phyloP scores from a whole-genome alignment of 2,797 vertebrate species.

The Thunnus albacares region DNA sequence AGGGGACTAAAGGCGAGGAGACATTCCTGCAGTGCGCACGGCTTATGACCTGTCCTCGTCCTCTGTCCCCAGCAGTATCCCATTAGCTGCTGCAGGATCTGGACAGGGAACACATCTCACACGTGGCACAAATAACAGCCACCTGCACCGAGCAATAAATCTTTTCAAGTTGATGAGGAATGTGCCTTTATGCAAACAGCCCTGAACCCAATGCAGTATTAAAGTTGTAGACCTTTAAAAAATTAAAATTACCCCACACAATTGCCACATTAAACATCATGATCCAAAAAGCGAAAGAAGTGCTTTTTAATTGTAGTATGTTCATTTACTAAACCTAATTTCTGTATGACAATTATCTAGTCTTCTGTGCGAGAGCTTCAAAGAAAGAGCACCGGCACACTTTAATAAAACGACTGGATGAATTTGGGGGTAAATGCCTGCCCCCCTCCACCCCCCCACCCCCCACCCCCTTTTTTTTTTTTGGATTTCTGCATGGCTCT shows the following conservation, averaged over 20 bases:
- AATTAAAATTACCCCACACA: not conserved
- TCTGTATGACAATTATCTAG: not conserved
- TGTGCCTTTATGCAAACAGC: slow-evolving; percentile 36
- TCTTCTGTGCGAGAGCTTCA: not conserved
- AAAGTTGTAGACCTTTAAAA: slow-evolving; percentile 55
- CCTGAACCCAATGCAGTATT: slow-evolving; percentile 17
- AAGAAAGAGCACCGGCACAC: slow-evolving; percentile 18
- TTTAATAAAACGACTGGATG: slow-evolving; percentile 56
- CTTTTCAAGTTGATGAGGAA: slow-evolving; percentile 30
- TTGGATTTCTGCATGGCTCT: slow-evolving; percentile 55
- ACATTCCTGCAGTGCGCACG: slow-evolving; percentile 77
- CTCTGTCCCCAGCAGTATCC: slow-evolving; percentile 49
- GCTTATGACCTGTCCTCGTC: slow-evolving; percentile 66
- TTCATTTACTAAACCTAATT: slow-evolving; percentile 2
- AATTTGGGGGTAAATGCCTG: slow-evolving; percentile 40
- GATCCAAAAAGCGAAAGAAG: not conserved
- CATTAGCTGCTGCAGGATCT: slow-evolving; percentile 30
- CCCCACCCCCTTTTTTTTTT: not conserved
- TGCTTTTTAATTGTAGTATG: not conserved
- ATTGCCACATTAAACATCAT: not conserved
- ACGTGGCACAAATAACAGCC: not conserved
- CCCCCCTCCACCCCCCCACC: not conserved
- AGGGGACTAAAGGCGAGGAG: slow-evolving; percentile 41
- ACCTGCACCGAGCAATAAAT: not conserved
- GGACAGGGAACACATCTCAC: slow-evolving; percentile 18